A percentile compares a stretch with the other conserved stretches of the same genome.
phyloP scores from a whole-genome alignment of 2,113 vertebrate genomes.

The Vireo altiloquus region DNA sequence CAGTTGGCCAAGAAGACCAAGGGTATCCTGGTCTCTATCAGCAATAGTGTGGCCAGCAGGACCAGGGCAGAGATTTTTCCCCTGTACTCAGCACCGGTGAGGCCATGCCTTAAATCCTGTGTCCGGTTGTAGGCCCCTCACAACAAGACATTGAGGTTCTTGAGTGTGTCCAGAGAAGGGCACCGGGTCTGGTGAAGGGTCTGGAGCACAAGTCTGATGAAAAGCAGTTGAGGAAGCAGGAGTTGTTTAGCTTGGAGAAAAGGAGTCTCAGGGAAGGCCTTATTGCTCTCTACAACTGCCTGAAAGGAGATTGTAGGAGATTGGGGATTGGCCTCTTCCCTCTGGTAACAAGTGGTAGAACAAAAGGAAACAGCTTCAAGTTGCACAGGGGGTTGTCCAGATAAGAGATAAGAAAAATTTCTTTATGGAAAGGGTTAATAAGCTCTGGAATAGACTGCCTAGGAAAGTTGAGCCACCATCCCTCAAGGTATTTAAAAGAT shows the following conservation, averaged over 20 bases:
- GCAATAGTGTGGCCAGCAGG: not conserved
- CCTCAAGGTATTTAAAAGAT: not conserved
- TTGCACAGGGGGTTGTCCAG: not conserved
- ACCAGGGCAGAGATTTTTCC: rapidly evolving
- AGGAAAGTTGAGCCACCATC: not conserved
- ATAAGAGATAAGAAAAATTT: not conserved
- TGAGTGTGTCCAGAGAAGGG: not conserved
- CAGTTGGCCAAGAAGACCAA: too few species aligned
- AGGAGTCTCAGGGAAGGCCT: not conserved
- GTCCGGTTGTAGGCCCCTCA: not conserved
- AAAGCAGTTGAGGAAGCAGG: not conserved
- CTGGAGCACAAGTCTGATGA: not conserved
- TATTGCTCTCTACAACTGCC: not conserved
- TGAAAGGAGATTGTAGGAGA: not conserved
- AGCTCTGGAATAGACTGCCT: not conserved
- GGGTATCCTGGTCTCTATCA: not conserved
- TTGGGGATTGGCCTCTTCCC: not conserved
- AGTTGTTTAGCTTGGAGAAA: not conserved
- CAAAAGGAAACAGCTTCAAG: not conserved
- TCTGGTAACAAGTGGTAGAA: not conserved
- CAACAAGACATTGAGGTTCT: not conserved
- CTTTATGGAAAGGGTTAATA: not conserved
- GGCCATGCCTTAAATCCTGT: not conserved
- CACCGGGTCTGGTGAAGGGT: not conserved
- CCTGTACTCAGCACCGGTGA: not conserved